These are phyloP conservation scores for Cheilosia grossa DNA, from an alignment of 2,888 invertebrate species.

Conservation along the genomic window DNA sequence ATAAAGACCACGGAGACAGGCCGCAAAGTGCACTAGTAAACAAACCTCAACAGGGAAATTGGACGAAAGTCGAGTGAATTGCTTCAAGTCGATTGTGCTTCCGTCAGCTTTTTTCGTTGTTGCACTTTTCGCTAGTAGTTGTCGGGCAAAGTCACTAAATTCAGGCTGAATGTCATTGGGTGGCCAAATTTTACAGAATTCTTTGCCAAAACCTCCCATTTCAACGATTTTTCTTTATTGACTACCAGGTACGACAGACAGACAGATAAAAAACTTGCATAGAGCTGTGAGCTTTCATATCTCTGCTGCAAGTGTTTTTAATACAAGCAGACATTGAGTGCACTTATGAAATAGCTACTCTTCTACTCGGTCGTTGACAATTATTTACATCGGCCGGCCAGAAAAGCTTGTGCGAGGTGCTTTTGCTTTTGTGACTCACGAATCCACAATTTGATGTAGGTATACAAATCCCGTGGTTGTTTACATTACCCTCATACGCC, in stretches of 20 bases:
- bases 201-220: constrained; percentile 79
- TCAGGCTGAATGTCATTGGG: constrained; percentile 50
- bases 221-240: not conserved
- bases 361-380: no score
- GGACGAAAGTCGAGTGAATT: constrained; percentile 77
- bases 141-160: constrained; percentile 76
- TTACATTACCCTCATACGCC: no score
- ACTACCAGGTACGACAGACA: not conserved
- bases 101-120: constrained; percentile 74
- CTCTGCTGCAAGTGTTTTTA: no score
- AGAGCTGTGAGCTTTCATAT: constrained; percentile 8
- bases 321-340: no score
- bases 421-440: no score
- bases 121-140: constrained; percentile 77
- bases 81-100: constrained; percentile 70
- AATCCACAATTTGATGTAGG: no score
- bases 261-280: not conserved
- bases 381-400: no score
- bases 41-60: constrained; percentile 79
- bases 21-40: not conserved
- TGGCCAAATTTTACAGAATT: constrained; percentile 79
- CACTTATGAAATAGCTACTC: no score
- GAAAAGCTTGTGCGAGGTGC: no score
- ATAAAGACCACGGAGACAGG: not conserved
- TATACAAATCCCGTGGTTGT: no score